Evolutionary conservation across 2,113 vertebrate species (phyloP).

Genomic region (Bambusicola thoracicus): DNA sequence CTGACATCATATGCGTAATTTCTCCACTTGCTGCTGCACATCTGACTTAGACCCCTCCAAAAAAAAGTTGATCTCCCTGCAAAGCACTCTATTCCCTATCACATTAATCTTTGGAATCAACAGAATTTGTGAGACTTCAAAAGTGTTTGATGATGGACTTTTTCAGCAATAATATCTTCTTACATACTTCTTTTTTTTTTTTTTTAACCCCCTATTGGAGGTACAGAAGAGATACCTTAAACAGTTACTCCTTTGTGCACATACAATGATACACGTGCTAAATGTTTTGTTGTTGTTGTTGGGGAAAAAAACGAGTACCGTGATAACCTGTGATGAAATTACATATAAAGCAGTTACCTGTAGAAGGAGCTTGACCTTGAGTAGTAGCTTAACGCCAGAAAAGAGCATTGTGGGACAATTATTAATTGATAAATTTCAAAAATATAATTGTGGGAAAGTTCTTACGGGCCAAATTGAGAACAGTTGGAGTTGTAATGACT

Average conservation of each 20-base stretch:
- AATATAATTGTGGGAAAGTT: not conserved
- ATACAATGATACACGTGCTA: not conserved
- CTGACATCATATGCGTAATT: not conserved
- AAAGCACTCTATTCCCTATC: not conserved
- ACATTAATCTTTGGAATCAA: not conserved
- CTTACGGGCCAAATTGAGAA: not conserved
- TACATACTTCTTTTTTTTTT: not conserved
- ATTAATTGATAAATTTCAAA: not conserved
- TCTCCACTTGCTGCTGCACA: not conserved
- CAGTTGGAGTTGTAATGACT: too few species aligned
- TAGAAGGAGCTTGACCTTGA: not conserved
- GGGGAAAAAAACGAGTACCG: not conserved
- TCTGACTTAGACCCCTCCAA: not conserved
- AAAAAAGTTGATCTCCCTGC: not conserved
- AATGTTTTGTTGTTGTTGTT: not conserved
- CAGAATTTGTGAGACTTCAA: slow-evolving; percentile 22
- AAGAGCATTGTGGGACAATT: not conserved
- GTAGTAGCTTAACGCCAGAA: not conserved
- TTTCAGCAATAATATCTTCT: not conserved
- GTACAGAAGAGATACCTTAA: not conserved
- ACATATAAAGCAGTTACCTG: not conserved
- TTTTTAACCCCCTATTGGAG: not conserved
- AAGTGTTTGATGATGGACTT: not conserved
- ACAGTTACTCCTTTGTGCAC: not conserved
- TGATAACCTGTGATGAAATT: not conserved